phyloP scores from a whole-genome alignment of 2,797 vertebrate genomes.

The Mionectes olivaceus region DNA sequence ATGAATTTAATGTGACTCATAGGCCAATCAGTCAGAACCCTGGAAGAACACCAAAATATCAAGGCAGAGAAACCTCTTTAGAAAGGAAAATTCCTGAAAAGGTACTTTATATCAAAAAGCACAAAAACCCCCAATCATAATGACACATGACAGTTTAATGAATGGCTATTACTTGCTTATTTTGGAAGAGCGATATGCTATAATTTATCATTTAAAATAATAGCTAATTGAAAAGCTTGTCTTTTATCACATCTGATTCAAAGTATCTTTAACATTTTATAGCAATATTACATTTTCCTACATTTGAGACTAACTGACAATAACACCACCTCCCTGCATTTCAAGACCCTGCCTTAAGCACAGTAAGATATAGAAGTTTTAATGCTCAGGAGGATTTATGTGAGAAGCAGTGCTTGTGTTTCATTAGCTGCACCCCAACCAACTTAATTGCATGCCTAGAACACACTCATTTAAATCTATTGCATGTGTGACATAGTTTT shows the following conservation, averaged over 20 bases:
- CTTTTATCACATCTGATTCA: slow-evolving; percentile 31
- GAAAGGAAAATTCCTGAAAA: not conserved
- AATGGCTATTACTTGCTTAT: not conserved
- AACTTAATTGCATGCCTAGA: not conserved
- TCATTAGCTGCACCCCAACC: not conserved
- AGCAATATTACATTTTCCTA: not conserved
- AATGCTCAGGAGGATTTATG: not conserved
- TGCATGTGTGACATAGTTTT: not conserved
- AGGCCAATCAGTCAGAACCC: not conserved
- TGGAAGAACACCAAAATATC: not conserved
- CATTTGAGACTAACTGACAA: not conserved
- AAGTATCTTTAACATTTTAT: slow-evolving; percentile 7
- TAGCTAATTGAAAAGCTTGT: slow-evolving; percentile 53
- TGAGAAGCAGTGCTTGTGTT: not conserved
- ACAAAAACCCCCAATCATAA: not conserved
- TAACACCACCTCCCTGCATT: not conserved
- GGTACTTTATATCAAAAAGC: not conserved
- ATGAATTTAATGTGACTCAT: not conserved
- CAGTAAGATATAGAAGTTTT: not conserved
- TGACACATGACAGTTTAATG: not conserved
- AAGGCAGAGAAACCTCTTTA: not conserved
- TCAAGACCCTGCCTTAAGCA: slow-evolving; percentile 10
- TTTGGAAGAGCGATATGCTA: not conserved
- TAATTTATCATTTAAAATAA: slow-evolving; percentile 32
- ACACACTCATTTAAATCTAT: not conserved